phyloP scores from a whole-genome alignment of 2,797 vertebrate species.

The Mastacembelus armatus region DNA sequence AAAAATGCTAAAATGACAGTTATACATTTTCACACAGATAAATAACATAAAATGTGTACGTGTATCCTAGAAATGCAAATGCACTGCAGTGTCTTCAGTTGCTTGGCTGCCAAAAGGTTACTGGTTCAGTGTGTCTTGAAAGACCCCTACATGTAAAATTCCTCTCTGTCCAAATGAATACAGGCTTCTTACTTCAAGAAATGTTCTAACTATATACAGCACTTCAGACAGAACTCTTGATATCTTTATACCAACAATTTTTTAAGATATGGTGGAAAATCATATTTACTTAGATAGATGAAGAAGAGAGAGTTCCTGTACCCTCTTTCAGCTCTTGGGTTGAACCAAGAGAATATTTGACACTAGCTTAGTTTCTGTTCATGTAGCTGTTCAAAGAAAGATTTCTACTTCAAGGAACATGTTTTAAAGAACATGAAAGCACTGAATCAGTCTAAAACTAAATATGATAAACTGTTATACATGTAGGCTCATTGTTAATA shows the following conservation, averaged over 20 bases:
- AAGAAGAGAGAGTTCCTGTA: slow-evolving; percentile 58
- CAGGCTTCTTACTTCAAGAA: slow-evolving; percentile 25
- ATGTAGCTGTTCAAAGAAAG: slow-evolving; percentile 51
- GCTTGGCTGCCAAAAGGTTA: slow-evolving; percentile 32
- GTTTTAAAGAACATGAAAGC: slow-evolving; percentile 55
- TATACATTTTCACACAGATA: too few species aligned
- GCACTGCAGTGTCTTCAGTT: background rate
- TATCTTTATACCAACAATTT: slow-evolving; percentile 43
- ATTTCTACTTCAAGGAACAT: slow-evolving; percentile 37
- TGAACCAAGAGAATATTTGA: slow-evolving; percentile 56
- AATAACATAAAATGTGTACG: too few species aligned
- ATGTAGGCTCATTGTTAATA: slow-evolving; percentile 52
- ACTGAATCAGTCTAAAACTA: slow-evolving; percentile 15
- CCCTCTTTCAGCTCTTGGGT: slow-evolving; percentile 40
- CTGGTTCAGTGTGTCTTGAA: slow-evolving; percentile 6
- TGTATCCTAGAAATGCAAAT: background rate
- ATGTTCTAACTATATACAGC: slow-evolving; percentile 28
- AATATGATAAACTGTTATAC: slow-evolving; percentile 62
- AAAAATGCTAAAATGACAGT: too few species aligned
- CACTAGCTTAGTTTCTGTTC: slow-evolving; percentile 35
- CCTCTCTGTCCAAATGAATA: slow-evolving; percentile 15
- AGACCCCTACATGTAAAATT: too few species aligned
- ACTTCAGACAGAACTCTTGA: slow-evolving; percentile 53
- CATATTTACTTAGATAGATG: slow-evolving; percentile 50
- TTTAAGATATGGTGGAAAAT: slow-evolving; percentile 33